Evolutionary conservation across 2,888 invertebrate species (phyloP), one percentile per base, ranked within the genome.

Genomic region (Exocentrus adspersus): DNA sequence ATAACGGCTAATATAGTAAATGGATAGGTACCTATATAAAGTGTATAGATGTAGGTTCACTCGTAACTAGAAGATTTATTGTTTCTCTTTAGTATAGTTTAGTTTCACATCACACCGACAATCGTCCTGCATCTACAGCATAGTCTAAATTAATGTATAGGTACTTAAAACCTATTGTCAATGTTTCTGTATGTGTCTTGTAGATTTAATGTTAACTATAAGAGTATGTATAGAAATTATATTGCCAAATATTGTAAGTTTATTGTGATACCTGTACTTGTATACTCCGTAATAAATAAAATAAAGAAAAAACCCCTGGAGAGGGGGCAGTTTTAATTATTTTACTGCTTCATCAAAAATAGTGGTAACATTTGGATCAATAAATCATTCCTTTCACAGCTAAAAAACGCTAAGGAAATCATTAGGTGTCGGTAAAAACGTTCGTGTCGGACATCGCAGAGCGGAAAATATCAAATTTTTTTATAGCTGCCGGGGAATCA

Each of bases 171-270:
- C 41, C 51, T 53, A 61, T 58, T 62, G 43, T 64, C 28, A 56
- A 53, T 54, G 54, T 54, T 5, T 37, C 7, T 28, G 17, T 43
- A 54, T 43, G 37, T 54, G 43, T 54, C 43, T 51, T 16, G 62
- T 67, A 67, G 64, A 64, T 46, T 67, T 46, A 64, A 46, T 59
- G 58, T 61, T 67, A 63, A 24, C 58, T n/a, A n/a, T 61, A 54
- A 64, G 43, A 10, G 9, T 51, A 43, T 67, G 59, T 59, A 67
- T 61, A 63, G 60, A 67, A 54, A 1, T n/a, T 30, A 30, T n/a
- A n/a, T 9, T 67, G 59, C 59, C 59, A 54, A 62, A 56, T 54
- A 41, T 51, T 67, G 45, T 54, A 60, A 60, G 59, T 56, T 30
- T 16, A 54, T 58, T 43, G 52, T 62, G 57, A 46, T 46, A 58